Conservation (phyloP, 2,888 invertebrate species). For the Drosophila glabriapex region DNA sequence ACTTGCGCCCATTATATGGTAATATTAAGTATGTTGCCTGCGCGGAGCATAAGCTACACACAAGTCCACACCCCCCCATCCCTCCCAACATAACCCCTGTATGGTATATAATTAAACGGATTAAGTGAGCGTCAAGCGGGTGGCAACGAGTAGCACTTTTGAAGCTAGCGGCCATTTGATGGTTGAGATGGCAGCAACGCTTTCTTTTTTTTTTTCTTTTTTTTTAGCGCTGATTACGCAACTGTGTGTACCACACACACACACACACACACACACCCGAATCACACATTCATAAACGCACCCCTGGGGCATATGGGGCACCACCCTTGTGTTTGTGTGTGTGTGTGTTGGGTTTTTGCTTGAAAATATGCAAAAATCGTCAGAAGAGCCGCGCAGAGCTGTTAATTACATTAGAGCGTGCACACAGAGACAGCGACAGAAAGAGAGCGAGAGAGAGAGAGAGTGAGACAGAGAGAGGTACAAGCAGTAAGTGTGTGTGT, state of each 20-base stretch:
- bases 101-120: conserved; percentile 59
- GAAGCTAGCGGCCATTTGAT: conserved; percentile 63
- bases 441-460: background rate
- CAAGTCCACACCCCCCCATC: background rate
- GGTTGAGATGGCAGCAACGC: conserved; percentile 44
- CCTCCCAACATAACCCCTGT: background rate
- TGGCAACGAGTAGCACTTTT: conserved; percentile 63
- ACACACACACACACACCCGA: conserved; percentile 29
- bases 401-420: conserved; percentile 66
- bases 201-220: background rate
- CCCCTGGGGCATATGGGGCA: conserved; percentile 40
- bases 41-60: conserved; percentile 7
- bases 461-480: background rate
- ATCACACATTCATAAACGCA: conserved; percentile 54
- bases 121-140: conserved; percentile 55
- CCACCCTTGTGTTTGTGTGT: conserved; percentile 27
- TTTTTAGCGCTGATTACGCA: conserved; percentile 56
- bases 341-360: conserved; percentile 29
- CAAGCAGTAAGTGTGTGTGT: background rate
- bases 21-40: conserved; percentile 22
- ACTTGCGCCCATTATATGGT: conserved; percentile 22
- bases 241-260: conserved; percentile 19
- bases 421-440: conserved; percentile 12
- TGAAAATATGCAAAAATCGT: conserved; percentile 62
- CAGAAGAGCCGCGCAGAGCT: conserved; percentile 58